phyloP scores from a whole-genome alignment of 2,888 invertebrate genomes.

The Tinea pellionella region DNA sequence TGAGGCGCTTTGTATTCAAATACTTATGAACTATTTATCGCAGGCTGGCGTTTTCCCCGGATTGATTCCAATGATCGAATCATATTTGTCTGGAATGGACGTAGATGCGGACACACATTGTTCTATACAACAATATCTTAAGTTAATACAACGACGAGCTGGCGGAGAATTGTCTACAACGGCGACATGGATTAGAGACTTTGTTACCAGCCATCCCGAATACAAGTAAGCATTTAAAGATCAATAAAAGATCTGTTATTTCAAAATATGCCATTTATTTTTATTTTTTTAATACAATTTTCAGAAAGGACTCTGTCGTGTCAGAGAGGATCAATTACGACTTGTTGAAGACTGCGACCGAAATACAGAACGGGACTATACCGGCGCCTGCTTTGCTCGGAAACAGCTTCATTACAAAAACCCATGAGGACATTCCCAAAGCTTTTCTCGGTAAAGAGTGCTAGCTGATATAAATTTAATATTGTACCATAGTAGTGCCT shows the following conservation, averaged over 20 bases:
- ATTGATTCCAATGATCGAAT: conserved; percentile 91
- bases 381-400: conserved; percentile 83
- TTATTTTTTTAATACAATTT: conserved; percentile 19
- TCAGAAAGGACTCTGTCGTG: conserved; percentile 89
- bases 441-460: conserved; percentile 72
- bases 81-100: conserved; percentile 94
- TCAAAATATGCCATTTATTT: conserved; percentile 16
- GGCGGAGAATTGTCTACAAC: conserved; percentile 92
- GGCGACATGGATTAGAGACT: conserved; percentile 94
- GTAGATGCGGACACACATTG: conserved; percentile 98
- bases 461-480: conserved; percentile 17
- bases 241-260: neutral
- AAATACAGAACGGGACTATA: conserved; percentile 77
- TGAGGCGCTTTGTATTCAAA: conserved; percentile 1
- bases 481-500: conserved; percentile 4
- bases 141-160: conserved; percentile 88
- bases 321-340: conserved; percentile 92
- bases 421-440: conserved; percentile 85
- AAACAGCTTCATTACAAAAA: conserved; percentile 79
- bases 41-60: conserved; percentile 93
- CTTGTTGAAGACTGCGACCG: conserved; percentile 79
- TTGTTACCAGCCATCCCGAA: conserved; percentile 87
- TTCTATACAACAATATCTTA: conserved; percentile 95
- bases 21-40: neutral
- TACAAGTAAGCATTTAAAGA: conserved; percentile 77